These are phyloP conservation scores for Mus musculus DNA, from an alignment of 2,113 vertebrate species.

Conservation along the genomic window DNA sequence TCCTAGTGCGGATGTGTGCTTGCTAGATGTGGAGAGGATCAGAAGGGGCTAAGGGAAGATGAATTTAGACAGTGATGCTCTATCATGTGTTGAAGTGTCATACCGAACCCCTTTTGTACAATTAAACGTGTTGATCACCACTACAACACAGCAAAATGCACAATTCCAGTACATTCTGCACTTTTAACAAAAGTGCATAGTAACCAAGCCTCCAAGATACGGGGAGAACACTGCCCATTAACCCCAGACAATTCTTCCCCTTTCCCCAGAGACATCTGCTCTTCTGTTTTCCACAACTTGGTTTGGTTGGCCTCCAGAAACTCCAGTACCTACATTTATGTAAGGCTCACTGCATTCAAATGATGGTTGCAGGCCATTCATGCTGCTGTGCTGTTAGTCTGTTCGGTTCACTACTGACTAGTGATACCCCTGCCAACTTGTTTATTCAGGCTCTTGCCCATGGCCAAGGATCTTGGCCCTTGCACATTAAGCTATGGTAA, in stretches of 20 bases:
- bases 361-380: neutral
- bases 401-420: neutral
- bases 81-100: neutral
- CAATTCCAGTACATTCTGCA: neutral
- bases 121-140: neutral
- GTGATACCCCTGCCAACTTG: neutral
- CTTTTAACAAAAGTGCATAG: neutral
- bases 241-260: neutral
- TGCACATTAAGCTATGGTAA: neutral
- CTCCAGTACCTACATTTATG: neutral
- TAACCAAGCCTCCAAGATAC: neutral
- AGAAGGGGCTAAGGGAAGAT: neutral
- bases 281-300: neutral
- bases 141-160: neutral
- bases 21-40: neutral
- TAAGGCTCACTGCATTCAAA: neutral
- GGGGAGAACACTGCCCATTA: too few species aligned
- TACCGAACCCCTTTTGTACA: neutral
- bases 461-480: neutral
- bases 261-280: neutral
- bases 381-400: neutral
- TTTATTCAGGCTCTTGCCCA: neutral
- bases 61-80: neutral
- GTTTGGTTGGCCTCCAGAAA: neutral
- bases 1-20: neutral